Conservation (phyloP, 2,888 invertebrate species). For the Proisotoma minuta region DNA sequence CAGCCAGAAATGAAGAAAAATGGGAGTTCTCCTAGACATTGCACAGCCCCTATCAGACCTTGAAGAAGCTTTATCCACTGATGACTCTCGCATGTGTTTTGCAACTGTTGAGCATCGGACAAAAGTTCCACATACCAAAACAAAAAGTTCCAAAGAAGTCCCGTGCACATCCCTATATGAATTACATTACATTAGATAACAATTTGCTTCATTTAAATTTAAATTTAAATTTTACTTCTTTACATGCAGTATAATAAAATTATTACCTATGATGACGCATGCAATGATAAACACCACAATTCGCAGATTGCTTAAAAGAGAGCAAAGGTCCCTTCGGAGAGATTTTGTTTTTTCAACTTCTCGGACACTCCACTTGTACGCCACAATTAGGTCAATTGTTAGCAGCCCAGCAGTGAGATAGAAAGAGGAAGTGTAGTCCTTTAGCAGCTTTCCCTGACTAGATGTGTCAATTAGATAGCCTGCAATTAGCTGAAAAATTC, state of each 20-base stretch:
- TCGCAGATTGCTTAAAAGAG: conserved; percentile 61
- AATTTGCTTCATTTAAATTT: too few relatives aligned
- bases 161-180: conserved; percentile 79
- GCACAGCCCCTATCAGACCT: conserved; percentile 68
- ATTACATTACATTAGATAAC: too few relatives aligned
- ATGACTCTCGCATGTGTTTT: conserved; percentile 50
- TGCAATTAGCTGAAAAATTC: conserved; percentile 63
- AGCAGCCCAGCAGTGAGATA: conserved; percentile 57
- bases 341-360: conserved; percentile 45
- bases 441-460: conserved; percentile 61
- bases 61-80: conserved; percentile 67
- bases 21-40: conserved; percentile 79
- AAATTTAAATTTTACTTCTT: too few relatives aligned
- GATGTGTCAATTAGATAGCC: conserved; percentile 73
- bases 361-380: conserved; percentile 46
- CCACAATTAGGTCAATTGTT: conserved; percentile 40
- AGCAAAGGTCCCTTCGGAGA: conserved; percentile 62
- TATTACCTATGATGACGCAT: conserved; percentile 75
- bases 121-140: conserved; percentile 79
- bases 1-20: conserved; percentile 77
- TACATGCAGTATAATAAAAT: too few relatives aligned
- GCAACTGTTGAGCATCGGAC: conserved; percentile 50
- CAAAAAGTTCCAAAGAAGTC: conserved; percentile 79
- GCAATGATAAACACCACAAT: conserved; percentile 72
- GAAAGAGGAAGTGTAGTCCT: conserved; percentile 77